These are phyloP conservation scores for Papilio machaon DNA, from an alignment of 1,140 invertebrate genomes.

Conservation along the genomic window DNA sequence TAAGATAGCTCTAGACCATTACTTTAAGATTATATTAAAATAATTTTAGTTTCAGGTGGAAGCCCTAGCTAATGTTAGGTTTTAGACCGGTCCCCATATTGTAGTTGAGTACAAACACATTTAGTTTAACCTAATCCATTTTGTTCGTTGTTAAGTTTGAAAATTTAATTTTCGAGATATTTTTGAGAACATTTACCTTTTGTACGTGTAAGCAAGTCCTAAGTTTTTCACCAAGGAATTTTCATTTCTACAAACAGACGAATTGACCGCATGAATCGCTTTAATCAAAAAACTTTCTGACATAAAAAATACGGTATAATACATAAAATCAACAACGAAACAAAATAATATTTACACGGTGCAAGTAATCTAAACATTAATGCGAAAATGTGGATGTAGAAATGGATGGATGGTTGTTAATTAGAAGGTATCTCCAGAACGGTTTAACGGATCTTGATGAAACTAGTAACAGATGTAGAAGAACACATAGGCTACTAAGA, in stretches of 20 bases:
- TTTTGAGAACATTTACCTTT: neutral
- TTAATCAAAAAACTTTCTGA: neutral
- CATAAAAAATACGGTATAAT: neutral
- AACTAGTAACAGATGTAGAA: too few relatives aligned
- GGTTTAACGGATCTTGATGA: too few relatives aligned
- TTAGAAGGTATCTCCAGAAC: too few relatives aligned
- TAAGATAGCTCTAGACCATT: too few relatives aligned
- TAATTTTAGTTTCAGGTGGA: neutral
- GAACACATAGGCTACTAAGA: too few relatives aligned
- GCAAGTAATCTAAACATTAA: neutral
- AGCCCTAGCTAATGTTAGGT: constrained; percentile 18
- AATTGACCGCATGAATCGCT: neutral
- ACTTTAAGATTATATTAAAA: neutral
- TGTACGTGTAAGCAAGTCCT: neutral
- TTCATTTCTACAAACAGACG: neutral
- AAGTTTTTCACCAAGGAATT: neutral
- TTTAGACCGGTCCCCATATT: constrained; percentile 26
- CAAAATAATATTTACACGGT: constrained; percentile 3
- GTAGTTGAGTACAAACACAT: constrained; percentile 33
- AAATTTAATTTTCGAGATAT: constrained; percentile 3
- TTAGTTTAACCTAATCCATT: constrained; percentile 18
- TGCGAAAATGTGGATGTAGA: too few relatives aligned
- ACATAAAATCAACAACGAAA: neutral
- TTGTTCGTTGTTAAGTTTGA: constrained; percentile 15
- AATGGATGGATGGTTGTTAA: too few relatives aligned